phyloP scores from a whole-genome alignment of 2,113 vertebrate genomes.

The Jacana jacana region DNA sequence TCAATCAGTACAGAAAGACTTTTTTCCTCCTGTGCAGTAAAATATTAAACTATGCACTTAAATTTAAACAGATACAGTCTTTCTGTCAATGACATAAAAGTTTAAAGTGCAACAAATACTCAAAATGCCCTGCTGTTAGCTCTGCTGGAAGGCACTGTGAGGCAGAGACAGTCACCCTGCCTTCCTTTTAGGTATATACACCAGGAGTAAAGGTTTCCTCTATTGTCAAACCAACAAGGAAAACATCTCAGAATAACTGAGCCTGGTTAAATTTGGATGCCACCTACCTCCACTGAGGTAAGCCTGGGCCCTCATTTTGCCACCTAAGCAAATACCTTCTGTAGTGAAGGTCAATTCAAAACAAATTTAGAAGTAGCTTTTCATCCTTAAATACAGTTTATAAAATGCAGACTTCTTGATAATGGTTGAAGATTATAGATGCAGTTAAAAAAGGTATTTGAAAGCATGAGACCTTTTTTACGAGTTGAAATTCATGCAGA shows the following conservation, averaged over 20 bases:
- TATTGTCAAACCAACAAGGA: neutral
- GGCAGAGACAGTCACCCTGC: neutral
- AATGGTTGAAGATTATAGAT: neutral
- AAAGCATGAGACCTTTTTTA: neutral
- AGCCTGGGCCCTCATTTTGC: neutral
- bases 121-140: neutral
- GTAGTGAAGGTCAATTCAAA: neutral
- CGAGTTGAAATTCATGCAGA: neutral
- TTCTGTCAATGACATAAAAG: neutral
- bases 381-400: neutral
- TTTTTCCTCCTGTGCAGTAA: neutral
- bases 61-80: neutral
- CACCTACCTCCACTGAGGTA: neutral
- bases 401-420: neutral
- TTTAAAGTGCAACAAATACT: neutral
- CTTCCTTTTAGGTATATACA: neutral
- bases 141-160: neutral
- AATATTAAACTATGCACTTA: neutral
- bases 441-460: neutral
- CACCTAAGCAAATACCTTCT: neutral
- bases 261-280: neutral
- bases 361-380: neutral
- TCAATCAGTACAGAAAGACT: neutral
- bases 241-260: neutral
- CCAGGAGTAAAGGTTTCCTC: neutral